These are phyloP conservation scores for Eupeodes corollae DNA, from an alignment of 1,140 invertebrate genomes.

Conservation along the genomic window DNA sequence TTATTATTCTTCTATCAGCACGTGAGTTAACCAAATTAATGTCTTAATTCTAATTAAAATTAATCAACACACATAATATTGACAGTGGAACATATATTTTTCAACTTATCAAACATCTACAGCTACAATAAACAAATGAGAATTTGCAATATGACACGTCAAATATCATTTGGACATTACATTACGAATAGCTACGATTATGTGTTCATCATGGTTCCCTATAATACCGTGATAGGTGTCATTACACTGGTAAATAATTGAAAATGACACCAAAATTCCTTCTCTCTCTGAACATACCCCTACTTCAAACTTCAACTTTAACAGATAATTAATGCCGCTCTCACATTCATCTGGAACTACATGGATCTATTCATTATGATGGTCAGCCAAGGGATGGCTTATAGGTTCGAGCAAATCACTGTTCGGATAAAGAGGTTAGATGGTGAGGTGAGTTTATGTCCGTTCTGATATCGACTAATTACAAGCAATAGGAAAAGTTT, in stretches of 20 bases:
- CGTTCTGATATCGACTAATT: no score
- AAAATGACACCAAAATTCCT: not conserved
- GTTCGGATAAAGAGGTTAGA: slow-evolving; percentile 23
- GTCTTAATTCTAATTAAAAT: no score
- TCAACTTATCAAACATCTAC: no score
- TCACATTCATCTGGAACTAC: slow-evolving; percentile 57
- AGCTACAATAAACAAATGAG: no score
- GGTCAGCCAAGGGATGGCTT: slow-evolving; percentile 44
- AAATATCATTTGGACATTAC: slow-evolving; percentile 16
- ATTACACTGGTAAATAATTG: slow-evolving; percentile 15
- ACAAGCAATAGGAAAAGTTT: no score
- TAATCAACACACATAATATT: no score
- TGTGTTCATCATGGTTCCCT: slow-evolving; percentile 20
- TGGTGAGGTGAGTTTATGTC: slow-evolving; percentile 37
- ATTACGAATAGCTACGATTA: slow-evolving; percentile 21
- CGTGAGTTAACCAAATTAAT: slow-evolving; percentile 8
- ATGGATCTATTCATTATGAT: slow-evolving; percentile 54
- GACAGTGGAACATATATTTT: no score
- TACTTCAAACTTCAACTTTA: no score
- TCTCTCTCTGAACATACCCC: not conserved
- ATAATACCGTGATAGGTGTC: slow-evolving; percentile 9
- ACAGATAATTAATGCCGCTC: slow-evolving; percentile 20
- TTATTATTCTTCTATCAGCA: slow-evolving; percentile 19
- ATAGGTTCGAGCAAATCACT: slow-evolving; percentile 49
- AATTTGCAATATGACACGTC: slow-evolving; percentile 8